phyloP scores from a whole-genome alignment of 2,797 vertebrate genomes.

The Myripristis jacobus region DNA sequence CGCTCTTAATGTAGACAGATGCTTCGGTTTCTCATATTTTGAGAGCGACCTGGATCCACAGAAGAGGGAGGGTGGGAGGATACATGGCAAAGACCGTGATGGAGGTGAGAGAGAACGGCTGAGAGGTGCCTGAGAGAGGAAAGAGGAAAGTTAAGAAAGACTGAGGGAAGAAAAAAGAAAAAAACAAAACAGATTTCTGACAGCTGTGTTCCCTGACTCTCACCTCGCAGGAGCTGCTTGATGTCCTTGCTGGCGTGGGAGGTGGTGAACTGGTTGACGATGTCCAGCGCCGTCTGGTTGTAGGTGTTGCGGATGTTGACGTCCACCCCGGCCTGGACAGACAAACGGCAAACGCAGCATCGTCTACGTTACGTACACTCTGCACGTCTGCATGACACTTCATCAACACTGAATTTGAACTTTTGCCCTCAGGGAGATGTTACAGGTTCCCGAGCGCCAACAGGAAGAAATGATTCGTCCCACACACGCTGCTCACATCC shows the following conservation, averaged over 20 bases:
- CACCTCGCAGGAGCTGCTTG: conserved; percentile 95
- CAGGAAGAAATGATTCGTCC: too few relatives aligned
- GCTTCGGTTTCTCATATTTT: not conserved
- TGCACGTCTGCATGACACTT: too few relatives aligned
- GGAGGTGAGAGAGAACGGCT: too few relatives aligned
- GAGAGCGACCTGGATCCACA: not conserved
- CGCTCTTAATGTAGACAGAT: conserved; percentile 13
- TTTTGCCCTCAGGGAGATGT: too few relatives aligned
- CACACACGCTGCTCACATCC: too few relatives aligned
- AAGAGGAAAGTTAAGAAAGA: too few relatives aligned
- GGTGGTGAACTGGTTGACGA: conserved; percentile 98
- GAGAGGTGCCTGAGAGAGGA: not conserved
- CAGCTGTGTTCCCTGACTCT: not conserved
- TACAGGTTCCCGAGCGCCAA: too few relatives aligned
- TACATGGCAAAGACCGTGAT: not conserved
- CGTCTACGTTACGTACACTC: not conserved
- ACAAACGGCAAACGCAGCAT: not conserved
- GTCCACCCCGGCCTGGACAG: conserved; percentile 89
- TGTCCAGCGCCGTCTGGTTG: conserved; percentile 96
- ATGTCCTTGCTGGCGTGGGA: conserved; percentile 96
- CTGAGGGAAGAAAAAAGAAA: not conserved
- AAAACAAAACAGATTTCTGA: not conserved
- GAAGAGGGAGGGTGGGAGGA: not conserved
- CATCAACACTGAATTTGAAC: too few relatives aligned
- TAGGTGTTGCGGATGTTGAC: conserved; percentile 96